Evolutionary conservation across 2,113 vertebrate species (phyloP), one percentile per base, ranked within the genome.

Genomic region (Nothoprocta pentlandii): DNA sequence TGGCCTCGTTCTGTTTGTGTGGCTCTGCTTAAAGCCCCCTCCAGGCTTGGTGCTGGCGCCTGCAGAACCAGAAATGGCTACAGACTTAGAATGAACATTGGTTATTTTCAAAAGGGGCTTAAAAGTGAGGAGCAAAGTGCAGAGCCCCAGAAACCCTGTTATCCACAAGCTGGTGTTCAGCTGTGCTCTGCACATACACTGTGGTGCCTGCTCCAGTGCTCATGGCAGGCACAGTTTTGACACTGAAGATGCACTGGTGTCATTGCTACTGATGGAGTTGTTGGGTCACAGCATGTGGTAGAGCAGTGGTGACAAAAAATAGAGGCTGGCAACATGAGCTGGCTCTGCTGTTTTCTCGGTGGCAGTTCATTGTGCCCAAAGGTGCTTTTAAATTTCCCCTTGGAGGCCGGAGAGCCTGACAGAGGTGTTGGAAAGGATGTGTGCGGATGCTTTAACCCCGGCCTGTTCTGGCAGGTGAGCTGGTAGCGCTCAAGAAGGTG

Each of bases 401-500:
- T 69, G 80, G 80, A 16, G 41, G 16, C 4, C 36, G 8, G 36
- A 39, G 36, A 39, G 36, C 36, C 36, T 14, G 21, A 0, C 21
- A 5, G 42, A 19, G 58, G 2, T 46, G 63, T 12, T 9, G 6
- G 78, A 30, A 21, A 64, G 1, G 59, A 2, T 19, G 12, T 15
- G 47, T 13, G 53, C 9, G 1, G 42, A 12, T n/a, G 42, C 25
- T 85, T 22, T 88, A 71, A 95, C 9, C 0, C 39, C 6, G 34
- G 49, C 77, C 90, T 96, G 26, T 80, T 81, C 53, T n/a, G 32
- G 19, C 96, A 99, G 99, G 99, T 71, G 99, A 99, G 85, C 93
- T 99, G 92, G 99, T 99, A 77, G 99, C 99, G 87, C 97, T 99
- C 90, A 99, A 99, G 97, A 99, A 99, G 97, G 99, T 99, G 87